These are phyloP conservation scores for Jaculus jaculus DNA, from an alignment of 2,113 vertebrate genomes.

Conservation along the genomic window DNA sequence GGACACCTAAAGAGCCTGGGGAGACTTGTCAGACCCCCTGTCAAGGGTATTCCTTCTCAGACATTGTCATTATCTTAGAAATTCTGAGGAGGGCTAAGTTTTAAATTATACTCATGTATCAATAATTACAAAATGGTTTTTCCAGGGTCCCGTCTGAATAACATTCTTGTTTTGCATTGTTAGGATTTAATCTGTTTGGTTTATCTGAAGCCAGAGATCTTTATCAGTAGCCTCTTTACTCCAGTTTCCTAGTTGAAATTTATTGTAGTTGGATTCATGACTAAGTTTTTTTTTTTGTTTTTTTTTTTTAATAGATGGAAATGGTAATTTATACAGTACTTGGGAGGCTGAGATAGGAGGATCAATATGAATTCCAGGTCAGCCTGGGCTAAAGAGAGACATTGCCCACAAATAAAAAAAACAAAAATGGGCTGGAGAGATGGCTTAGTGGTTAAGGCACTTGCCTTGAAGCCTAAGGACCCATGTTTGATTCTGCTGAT, in stretches of 20 bases:
- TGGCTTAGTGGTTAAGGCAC: too few relatives aligned
- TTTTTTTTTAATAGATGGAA: not conserved
- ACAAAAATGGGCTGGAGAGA: not conserved
- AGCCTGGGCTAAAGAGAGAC: too few relatives aligned
- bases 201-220: conserved; percentile 15
- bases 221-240: not conserved
- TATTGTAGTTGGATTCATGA: not conserved
- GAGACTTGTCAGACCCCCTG: not conserved
- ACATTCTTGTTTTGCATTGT: not conserved
- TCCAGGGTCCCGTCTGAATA: not conserved
- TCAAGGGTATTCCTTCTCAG: not conserved
- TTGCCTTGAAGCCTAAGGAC: too few relatives aligned
- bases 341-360: too few relatives aligned
- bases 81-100: conserved; percentile 27
- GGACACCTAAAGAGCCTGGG: fast-evolving
- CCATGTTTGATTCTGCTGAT: too few relatives aligned
- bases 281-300: not conserved
- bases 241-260: conserved; percentile 19
- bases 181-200: not conserved
- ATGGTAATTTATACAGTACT: too few relatives aligned
- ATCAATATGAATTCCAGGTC: too few relatives aligned
- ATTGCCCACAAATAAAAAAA: not conserved
- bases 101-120: not conserved
- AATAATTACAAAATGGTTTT: not conserved
- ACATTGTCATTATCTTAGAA: not conserved